Percentiles rank a stretch among this genome's conserved stretches.
Evolutionary conservation across 2,113 vertebrate genomes (phyloP).

Genomic region (Periophthalmodon schlosseri): DNA sequence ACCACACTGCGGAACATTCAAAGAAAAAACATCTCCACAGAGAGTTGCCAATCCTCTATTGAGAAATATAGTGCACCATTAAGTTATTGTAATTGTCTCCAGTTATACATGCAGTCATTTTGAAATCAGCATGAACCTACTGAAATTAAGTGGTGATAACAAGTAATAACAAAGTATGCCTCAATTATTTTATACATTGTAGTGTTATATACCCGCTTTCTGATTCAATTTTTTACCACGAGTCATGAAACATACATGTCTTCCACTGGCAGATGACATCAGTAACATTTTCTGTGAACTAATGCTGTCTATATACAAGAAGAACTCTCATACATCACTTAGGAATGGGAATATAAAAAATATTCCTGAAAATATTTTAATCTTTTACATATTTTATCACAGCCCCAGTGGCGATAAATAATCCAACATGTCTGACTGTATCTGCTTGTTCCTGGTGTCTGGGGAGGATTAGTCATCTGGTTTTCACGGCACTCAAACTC

Average conservation of each 20-base stretch:
- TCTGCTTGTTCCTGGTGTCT: constrained; percentile 17
- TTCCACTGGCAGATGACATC: background rate
- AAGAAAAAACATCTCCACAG: too few species aligned
- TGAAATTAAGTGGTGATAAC: too few species aligned
- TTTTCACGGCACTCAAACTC: constrained; percentile 19
- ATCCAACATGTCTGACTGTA: constrained; percentile 1
- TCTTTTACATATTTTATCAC: constrained; percentile 5
- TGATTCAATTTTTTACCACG: too few species aligned
- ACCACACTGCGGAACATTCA: too few species aligned
- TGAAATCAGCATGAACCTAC: too few species aligned
- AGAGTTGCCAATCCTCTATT: too few species aligned
- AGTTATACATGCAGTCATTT: too few species aligned
- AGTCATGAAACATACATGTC: background rate
- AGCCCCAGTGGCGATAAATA: constrained; percentile 1
- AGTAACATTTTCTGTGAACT: background rate
- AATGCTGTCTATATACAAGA: background rate
- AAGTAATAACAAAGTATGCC: too few species aligned
- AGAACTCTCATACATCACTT: background rate
- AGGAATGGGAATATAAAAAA: background rate
- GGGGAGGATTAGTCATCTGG: constrained; percentile 48
- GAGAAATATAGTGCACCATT: too few species aligned
- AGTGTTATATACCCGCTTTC: too few species aligned
- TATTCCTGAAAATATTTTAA: background rate
- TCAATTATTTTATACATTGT: too few species aligned
- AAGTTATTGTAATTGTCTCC: too few species aligned